phyloP scores from a whole-genome alignment of 2,113 vertebrate species.

The Uria aalge region DNA sequence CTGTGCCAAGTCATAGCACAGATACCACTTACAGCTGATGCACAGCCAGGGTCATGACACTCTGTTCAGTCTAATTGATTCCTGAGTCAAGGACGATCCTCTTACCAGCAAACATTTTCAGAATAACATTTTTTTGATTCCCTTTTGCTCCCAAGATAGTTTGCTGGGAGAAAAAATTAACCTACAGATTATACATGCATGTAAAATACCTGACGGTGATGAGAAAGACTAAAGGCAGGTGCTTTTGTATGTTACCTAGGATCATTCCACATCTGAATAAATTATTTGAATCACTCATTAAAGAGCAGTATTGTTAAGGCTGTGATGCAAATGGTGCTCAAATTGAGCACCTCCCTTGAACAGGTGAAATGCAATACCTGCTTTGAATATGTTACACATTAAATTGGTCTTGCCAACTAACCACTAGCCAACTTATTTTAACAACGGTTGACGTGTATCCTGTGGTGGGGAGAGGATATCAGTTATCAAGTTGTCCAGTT shows the following conservation, averaged over 20 bases:
- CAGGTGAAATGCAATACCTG: not conserved
- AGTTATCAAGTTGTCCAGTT: not conserved
- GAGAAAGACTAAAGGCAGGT: not conserved
- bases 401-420: not conserved
- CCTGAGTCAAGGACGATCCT: not conserved
- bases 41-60: not conserved
- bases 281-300: not conserved
- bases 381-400: not conserved
- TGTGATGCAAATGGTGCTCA: not conserved
- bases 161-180: not conserved
- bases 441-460: not conserved
- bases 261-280: not conserved
- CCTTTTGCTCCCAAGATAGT: not conserved
- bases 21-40: not conserved
- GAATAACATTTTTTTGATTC: not conserved
- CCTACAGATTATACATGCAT: not conserved
- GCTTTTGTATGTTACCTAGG: not conserved
- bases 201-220: not conserved
- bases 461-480: not conserved
- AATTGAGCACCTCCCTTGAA: not conserved
- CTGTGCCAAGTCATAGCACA: not conserved
- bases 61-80: not conserved
- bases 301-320: not conserved
- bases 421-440: not conserved
- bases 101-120: not conserved